Conservation (phyloP, 2,113 vertebrate genomes). For the Casuarius casuarius region DNA sequence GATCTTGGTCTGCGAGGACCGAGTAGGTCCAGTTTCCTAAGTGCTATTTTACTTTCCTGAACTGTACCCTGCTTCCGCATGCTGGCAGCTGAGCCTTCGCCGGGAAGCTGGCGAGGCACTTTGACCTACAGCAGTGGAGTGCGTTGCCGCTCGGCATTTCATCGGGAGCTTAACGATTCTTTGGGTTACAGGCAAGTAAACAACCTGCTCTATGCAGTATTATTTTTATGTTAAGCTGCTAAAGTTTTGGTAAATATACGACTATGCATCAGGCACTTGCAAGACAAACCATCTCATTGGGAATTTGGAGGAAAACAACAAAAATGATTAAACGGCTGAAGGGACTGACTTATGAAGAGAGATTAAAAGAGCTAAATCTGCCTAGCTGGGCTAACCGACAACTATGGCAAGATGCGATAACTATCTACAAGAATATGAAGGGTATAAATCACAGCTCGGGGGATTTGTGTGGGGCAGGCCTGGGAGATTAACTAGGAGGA, state of each 20-base stretch:
- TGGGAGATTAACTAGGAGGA: background rate
- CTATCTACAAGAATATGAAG: conserved; percentile 19
- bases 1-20: background rate
- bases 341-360: conserved; percentile 56
- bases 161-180: background rate
- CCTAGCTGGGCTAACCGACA: background rate
- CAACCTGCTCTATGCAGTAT: background rate
- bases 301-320: conserved; percentile 53
- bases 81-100: fast-evolving
- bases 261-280: background rate
- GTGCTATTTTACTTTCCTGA: background rate
- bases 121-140: background rate
- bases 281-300: conserved; percentile 27
- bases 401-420: background rate
- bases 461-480: background rate
- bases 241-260: conserved; percentile 8
- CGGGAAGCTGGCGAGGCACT: background rate
- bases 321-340: conserved; percentile 41
- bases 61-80: background rate
- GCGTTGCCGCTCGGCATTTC: background rate
- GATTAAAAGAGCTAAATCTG: conserved; percentile 60
- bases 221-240: background rate
- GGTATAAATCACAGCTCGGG: conserved; percentile 9
- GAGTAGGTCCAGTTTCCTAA: no score
- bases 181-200: background rate